phyloP scores from a whole-genome alignment of 2,888 invertebrate genomes.

The Escarpia spicata region DNA sequence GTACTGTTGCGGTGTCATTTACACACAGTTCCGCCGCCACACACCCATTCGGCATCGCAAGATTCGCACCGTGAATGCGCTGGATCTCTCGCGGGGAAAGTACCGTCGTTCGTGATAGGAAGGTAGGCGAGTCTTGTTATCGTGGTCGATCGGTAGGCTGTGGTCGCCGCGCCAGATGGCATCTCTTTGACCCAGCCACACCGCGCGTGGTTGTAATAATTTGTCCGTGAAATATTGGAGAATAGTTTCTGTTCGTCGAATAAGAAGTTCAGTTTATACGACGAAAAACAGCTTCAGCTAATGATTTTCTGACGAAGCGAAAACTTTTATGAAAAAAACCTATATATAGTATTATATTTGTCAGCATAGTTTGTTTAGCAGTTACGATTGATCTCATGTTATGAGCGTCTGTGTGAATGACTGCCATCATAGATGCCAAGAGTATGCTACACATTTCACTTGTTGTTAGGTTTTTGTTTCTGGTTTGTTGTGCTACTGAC shows the following conservation, averaged over 20 bases:
- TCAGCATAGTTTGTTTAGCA: background rate
- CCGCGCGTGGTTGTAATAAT: background rate
- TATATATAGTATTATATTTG: background rate
- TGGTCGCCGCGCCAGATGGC: background rate
- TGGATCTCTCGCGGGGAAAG: conserved; percentile 4
- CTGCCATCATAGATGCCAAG: background rate
- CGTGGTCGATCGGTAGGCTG: background rate
- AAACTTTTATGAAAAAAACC: background rate
- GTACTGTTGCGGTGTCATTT: background rate
- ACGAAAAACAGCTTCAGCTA: background rate
- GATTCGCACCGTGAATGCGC: background rate
- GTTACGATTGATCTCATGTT: background rate
- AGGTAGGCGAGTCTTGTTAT: background rate
- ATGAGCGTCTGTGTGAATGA: background rate
- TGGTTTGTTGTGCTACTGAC: background rate
- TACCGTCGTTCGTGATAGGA: background rate
- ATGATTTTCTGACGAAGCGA: background rate
- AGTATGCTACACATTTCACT: background rate
- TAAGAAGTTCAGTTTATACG: background rate
- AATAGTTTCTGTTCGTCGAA: background rate
- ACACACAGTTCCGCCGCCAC: background rate
- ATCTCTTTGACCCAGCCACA: background rate
- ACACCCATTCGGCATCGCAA: background rate
- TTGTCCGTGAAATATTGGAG: background rate
- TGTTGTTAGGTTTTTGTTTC: background rate